Evolutionary conservation across 1,140 invertebrate species (phyloP), one percentile per base, ranked within the genome.

Genomic region (Zophobas morio): DNA sequence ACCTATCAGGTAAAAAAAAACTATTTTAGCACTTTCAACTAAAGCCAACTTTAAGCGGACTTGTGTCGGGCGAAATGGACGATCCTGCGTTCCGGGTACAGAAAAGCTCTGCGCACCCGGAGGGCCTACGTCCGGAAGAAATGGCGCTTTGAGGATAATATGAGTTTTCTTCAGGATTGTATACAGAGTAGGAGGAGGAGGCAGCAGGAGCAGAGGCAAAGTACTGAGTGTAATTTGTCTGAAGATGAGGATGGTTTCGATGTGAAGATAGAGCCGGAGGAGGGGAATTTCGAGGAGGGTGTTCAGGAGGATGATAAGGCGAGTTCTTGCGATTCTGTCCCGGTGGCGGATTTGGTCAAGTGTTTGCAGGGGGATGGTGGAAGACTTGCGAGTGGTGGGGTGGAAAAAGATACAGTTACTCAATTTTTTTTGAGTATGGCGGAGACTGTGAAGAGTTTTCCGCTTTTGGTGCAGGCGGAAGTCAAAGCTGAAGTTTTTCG

Each of bases 391-490:
- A 51, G 49, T 2, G n/a, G 20, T 2, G 49, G 20, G 20, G 20
- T 20, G n/a, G n/a, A 51, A 5, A 20, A 20, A 20, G 49, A 51
- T 20, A 20, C 49, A 5, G 49, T 51, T 2, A 51, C 49, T 2
- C 49, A 51, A 6, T 51, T 51, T 51, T 51, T 51, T 20, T 51
- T 51, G 49, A 51, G 49, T 20, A 51, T 51, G 49, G 49, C 49
- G 4, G 49, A 51, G n/a, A 51, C 49, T 20, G 49, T 51, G 4
- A 51, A 51, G n/a, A 51, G 2, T 2, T 20, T 51, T 5, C 49
- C 49, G 4, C 49, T 20, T 4, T 20, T 51, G 2, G n/a, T 51
- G 4, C 49, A 51, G 20, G 49, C 49, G 6, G 6, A 20, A 20
- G 20, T 51, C 3, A 51, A 51, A 51, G 49, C 49, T 2, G 49